Base-by-base conservation (phyloP, 2,888 invertebrate genomes). In the Choreutis nemorana region DNA sequence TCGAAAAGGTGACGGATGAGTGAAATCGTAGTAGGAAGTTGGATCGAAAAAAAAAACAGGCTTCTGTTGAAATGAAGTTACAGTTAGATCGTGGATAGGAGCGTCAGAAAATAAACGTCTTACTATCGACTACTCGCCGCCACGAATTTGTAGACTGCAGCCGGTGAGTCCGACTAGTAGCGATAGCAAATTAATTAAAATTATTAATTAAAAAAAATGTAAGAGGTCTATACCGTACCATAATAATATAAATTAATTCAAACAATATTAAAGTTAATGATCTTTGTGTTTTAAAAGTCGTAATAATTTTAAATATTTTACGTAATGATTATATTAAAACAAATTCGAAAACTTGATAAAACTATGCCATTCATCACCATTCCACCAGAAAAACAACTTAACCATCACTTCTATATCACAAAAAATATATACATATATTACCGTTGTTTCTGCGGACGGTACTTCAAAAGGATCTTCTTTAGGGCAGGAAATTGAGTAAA, bases 401-500 rank as follows among this genome's bases (percentile, higher is more conserved):
- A n/a, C n/a, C n/a, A n/a, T n/a, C n/a, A n/a, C n/a, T n/a, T n/a
- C n/a, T n/a, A n/a, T n/a, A n/a, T n/a, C n/a, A n/a, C n/a, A n/a
- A n/a, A n/a, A n/a, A n/a, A n/a, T n/a, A n/a, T n/a, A n/a, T n/a
- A n/a, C n/a, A n/a, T n/a, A n/a, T n/a, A n/a, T n/a, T n/a, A n/a
- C 8, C 18, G 18, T 6, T 18, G 18, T n/a, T n/a, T 23, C 23
- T 23, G 23, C 23, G 7, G 2, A 9, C 26, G 14, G 14, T 26
- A 14, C 26, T 4, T 12, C 28, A 27, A 27, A 22, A 28, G 53
- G 60, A 58, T 60, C 61, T 58, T 56, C 63, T 65, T 64, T 59
- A 60, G 65, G 54, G 52, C 65, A 64, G 73, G 75, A 75, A 75
- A 77, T 75, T 72, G 75, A 75, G 70, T 73, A 73, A 77, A 75